Conservation (phyloP, 2,888 invertebrate genomes). For the Gryllus longicercus region DNA sequence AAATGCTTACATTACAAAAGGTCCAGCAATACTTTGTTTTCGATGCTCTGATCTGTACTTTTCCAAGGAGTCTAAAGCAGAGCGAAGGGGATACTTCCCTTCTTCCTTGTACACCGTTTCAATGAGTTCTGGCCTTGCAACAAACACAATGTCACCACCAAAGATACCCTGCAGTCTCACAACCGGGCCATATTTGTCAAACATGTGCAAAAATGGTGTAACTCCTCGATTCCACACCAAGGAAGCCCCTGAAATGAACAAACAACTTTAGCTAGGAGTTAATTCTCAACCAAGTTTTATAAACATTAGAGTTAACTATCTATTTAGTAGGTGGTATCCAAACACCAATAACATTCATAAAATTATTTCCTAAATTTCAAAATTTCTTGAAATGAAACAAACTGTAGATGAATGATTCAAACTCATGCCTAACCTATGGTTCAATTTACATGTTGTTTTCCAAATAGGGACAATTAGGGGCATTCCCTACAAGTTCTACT, state of each 20-base stretch:
- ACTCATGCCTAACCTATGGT: too few relatives aligned
- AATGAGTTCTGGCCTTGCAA: conserved; percentile 63
- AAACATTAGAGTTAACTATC: too few relatives aligned
- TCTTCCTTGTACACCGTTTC: conserved; percentile 60
- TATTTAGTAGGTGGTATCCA: too few relatives aligned
- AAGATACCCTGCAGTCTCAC: conserved; percentile 63
- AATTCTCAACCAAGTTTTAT: background rate
- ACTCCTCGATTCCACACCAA: conserved; percentile 51
- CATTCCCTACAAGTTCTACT: too few relatives aligned
- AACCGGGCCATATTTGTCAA: conserved; percentile 60
- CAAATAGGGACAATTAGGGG: too few relatives aligned
- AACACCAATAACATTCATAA: too few relatives aligned
- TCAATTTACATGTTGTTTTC: too few relatives aligned
- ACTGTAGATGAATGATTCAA: too few relatives aligned
- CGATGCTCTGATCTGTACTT: conserved; percentile 60
- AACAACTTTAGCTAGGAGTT: background rate
- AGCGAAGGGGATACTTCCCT: conserved; percentile 58
- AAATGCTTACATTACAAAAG: conserved; percentile 56
- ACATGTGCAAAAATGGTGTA: conserved; percentile 49
- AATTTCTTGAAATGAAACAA: too few relatives aligned
- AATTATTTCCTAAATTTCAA: too few relatives aligned
- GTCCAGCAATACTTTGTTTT: conserved; percentile 54
- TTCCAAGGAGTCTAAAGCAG: conserved; percentile 61
- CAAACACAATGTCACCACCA: conserved; percentile 60
- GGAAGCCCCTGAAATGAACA: conserved; percentile 35